Base-by-base conservation (phyloP, 1,140 invertebrate genomes). In the Zaprionus davidi region DNA sequence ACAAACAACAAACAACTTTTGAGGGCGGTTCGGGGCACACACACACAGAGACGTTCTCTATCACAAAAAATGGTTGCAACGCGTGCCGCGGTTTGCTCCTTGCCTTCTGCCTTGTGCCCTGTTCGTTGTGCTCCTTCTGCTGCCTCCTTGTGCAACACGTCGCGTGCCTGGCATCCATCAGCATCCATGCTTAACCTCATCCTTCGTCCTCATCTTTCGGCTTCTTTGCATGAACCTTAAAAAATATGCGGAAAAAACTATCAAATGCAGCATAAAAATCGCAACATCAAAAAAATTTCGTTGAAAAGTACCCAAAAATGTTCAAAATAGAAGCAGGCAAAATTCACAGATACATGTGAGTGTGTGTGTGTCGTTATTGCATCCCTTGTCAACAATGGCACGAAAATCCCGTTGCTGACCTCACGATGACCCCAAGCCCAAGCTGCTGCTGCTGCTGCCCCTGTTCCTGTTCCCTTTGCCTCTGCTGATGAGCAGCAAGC, bases 381-480 rank as follows among this genome's bases (percentile, higher is more conserved):
- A 90, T 90, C 86, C 87, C 86, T 87, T 90, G 86, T 91, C 86
- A 90, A 90, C 84, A 90, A 86, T 84, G 75, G 85, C 78, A 88
- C 36, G 78, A 90, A 88, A 90, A 90, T 90, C 82, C 86, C 86
- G 86, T 90, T 90, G 86, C 86, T 90, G 86, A 90, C 86, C 86
- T 90, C 84, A 78, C 77, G 87, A 84, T 90, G 86, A 90, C 86
- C 86, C 86, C 86, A 90, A 90, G 67, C 76, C 71, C 59, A 46
- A 79, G 59, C 59, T 46, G 62, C 24, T n/a, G 24, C 70, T 65
- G 26, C 60, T 83, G 75, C 78, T 79, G 65, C 69, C 71, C 63
- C 71, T 64, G 49, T 85, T 71, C 2, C 60, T 38, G 34, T 68
- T 66, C 31, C 22, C 26, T 17, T 20, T 63, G 13, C 55, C 31